Percentiles rank a stretch among this genome's conserved stretches.
phyloP scores from a whole-genome alignment of 2,797 vertebrate species.

The Simalia tracyae region DNA sequence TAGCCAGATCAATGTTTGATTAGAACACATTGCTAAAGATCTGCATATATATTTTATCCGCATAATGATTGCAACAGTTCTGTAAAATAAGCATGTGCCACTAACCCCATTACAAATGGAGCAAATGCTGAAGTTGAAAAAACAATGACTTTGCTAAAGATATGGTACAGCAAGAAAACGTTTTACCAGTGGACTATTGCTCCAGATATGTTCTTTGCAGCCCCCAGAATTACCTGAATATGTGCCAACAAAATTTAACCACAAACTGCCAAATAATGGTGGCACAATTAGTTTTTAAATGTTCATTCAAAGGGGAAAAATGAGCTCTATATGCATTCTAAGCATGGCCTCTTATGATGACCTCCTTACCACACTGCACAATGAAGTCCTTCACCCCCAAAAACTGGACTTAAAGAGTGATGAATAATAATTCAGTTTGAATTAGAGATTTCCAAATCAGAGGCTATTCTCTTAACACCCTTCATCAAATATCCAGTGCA shows the following conservation, averaged over 20 bases:
- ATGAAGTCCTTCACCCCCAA: neutral
- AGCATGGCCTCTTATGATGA: neutral
- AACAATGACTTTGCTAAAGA: neutral
- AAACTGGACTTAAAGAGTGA: neutral
- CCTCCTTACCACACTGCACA: neutral
- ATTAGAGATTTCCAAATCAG: neutral
- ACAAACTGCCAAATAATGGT: neutral
- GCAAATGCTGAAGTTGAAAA: neutral
- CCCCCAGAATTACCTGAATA: neutral
- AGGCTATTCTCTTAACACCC: neutral
- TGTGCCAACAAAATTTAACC: neutral
- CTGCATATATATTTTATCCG: neutral
- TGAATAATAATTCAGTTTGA: neutral
- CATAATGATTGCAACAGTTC: neutral
- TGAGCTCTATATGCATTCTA: neutral
- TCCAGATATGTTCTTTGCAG: neutral
- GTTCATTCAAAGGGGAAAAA: neutral
- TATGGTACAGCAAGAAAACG: neutral
- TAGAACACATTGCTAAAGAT: neutral
- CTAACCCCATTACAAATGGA: neutral
- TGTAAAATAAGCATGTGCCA: neutral
- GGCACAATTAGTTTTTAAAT: neutral
- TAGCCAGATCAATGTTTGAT: neutral
- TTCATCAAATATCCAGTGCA: neutral
- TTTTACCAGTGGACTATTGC: neutral